Evolutionary conservation across 2,797 vertebrate species (phyloP).

Genomic region (Distichodus sexfasciatus): DNA sequence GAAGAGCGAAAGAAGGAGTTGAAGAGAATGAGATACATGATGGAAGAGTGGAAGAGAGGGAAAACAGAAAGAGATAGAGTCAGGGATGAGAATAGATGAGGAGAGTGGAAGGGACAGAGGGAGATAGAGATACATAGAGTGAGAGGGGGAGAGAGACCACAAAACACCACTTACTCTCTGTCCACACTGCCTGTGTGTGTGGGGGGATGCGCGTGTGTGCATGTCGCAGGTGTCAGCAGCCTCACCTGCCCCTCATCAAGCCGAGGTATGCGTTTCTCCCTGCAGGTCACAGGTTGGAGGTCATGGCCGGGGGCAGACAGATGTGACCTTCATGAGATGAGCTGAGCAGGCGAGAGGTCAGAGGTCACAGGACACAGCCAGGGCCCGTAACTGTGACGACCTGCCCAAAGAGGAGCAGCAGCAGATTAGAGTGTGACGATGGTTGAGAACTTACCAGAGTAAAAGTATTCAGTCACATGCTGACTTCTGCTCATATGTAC

Average conservation of each 20-base stretch:
- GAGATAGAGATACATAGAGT: neutral
- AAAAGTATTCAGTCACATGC: too few relatives aligned
- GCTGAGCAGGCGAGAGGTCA: neutral
- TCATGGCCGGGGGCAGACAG: slow-evolving; percentile 8
- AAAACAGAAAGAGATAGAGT: too few relatives aligned
- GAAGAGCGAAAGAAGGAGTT: neutral
- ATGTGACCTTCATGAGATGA: neutral
- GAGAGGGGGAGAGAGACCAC: neutral
- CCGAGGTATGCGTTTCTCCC: slow-evolving; percentile 28
- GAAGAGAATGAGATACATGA: too few relatives aligned
- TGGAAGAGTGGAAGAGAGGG: too few relatives aligned
- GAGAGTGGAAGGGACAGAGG: too few relatives aligned
- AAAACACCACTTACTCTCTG: neutral
- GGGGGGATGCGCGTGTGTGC: slow-evolving; percentile 2
- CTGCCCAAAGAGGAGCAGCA: neutral
- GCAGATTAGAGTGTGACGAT: too few relatives aligned
- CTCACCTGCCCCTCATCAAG: slow-evolving; percentile 40
- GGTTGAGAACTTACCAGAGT: too few relatives aligned
- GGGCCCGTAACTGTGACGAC: neutral
- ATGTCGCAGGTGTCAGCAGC: slow-evolving; percentile 36
- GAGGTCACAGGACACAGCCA: neutral
- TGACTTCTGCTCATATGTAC: too few relatives aligned
- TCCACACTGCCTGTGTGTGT: slow-evolving; percentile 1
- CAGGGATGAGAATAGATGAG: too few relatives aligned
- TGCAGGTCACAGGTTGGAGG: slow-evolving; percentile 11